Percentiles rank a stretch among this genome's conserved stretches.
Conservation (phyloP, 2,888 invertebrate species). For the Sinotaia quadrata region DNA sequence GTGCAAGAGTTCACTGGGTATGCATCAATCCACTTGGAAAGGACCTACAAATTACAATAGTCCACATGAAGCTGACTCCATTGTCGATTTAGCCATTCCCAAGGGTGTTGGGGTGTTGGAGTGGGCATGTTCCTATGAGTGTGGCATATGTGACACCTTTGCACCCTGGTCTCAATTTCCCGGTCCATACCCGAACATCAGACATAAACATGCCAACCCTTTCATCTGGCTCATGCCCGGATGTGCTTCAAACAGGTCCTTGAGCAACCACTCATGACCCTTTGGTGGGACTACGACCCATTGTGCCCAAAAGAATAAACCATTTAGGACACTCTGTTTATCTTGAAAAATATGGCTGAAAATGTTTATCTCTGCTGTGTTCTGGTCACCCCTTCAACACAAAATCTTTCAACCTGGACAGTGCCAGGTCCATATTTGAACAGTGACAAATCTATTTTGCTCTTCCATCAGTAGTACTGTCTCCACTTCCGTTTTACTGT, state of each 20-base stretch:
- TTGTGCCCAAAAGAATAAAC: constrained; percentile 36
- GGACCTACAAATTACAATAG: no score
- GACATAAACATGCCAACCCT: no score
- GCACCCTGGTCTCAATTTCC: constrained; percentile 6
- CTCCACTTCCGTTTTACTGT: no score
- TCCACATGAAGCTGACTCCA: no score
- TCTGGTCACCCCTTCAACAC: constrained; percentile 24
- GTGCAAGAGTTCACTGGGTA: no score
- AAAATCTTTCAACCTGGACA: constrained; percentile 22
- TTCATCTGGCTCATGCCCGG: no score
- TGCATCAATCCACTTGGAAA: no score
- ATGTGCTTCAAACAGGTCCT: constrained; percentile 29
- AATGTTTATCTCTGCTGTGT: not conserved
- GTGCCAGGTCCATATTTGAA: constrained; percentile 7
- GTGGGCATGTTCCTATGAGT: constrained; percentile 35
- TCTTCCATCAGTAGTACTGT: not conserved
- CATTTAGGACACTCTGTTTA: constrained; percentile 14
- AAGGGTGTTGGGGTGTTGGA: no score
- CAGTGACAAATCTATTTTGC: not conserved
- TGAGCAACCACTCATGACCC: constrained; percentile 8
- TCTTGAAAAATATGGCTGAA: constrained; percentile 1
- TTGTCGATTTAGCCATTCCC: no score
- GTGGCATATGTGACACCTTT: constrained; percentile 35
- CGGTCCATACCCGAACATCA: constrained; percentile 13
- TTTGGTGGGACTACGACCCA: constrained; percentile 26